Percentiles rank a stretch among this genome's conserved stretches.
Conservation (phyloP, 2,888 invertebrate genomes). For the Sceliomorpha sp. region DNA sequence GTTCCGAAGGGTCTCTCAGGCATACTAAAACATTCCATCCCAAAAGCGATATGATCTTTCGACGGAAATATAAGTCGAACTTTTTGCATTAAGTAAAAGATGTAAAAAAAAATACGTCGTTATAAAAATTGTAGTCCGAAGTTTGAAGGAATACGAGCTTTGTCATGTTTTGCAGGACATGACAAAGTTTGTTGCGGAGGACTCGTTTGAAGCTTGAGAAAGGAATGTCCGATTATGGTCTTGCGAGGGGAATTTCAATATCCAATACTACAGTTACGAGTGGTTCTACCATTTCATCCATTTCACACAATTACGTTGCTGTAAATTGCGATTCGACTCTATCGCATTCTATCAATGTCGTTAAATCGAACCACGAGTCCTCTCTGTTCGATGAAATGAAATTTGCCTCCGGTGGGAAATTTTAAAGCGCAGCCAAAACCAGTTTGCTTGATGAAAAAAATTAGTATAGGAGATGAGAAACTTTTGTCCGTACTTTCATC, state of each 20-base stretch:
- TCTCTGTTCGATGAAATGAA: constrained; percentile 16
- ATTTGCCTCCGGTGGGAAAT: constrained; percentile 10
- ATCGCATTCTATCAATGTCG: constrained; percentile 54
- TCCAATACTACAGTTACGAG: constrained; percentile 18
- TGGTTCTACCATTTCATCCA: constrained; percentile 30
- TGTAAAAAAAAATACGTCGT: too few relatives aligned
- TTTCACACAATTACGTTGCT: constrained; percentile 69
- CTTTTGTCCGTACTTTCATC: too few relatives aligned
- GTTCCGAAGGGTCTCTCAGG: constrained; percentile 34
- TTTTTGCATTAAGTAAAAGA: constrained; percentile 22
- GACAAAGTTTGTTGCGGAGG: background rate
- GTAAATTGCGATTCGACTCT: constrained; percentile 63
- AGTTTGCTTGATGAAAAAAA: constrained; percentile 1
- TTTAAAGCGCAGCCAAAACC: background rate
- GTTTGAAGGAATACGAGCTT: too few relatives aligned
- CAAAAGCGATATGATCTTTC: constrained; percentile 41
- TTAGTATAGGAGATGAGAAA: too few relatives aligned
- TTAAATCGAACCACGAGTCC: constrained; percentile 19
- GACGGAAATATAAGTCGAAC: constrained; percentile 37
- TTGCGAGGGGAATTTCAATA: constrained; percentile 15
- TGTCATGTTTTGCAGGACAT: too few relatives aligned
- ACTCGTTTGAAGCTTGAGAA: background rate
- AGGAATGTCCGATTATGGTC: background rate
- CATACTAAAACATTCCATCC: constrained; percentile 47
- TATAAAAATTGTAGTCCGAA: too few relatives aligned